Base-by-base conservation (phyloP, 2,113 vertebrate genomes). In the Zosterops borbonicus region DNA sequence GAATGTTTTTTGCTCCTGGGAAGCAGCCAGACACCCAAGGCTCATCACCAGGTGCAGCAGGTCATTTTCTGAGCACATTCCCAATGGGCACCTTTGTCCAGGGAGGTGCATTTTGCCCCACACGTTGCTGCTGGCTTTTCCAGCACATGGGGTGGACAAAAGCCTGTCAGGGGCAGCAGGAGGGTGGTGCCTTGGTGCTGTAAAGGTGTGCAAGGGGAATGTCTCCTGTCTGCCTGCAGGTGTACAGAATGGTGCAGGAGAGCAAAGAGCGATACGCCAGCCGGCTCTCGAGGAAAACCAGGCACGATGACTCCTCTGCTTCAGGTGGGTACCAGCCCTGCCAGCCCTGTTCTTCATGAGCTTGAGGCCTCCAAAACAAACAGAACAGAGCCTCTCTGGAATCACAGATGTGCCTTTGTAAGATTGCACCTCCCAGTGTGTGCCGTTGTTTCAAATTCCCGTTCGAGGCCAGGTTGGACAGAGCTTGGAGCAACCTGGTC, bases 201-300 rank as follows among this genome's bases (percentile, higher is more conserved):
- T 23, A 3, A 10, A 10, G 49, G 41, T 23, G 52, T 19, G 3
- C 31, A 9, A 11, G 35, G 47, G 35, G 6, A 42, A 9, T 12
- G 44, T 56, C 10, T 70, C 31, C 56, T 83, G 22, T 90, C 4
- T 90, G 14, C 33, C 49, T 70, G 42, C 80, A 90, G 88, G 56
- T 37, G 35, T 90, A 90, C 80, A 90, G 55, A 77, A 24, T 2
- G 1, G 1, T 90, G 42, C 82, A 2, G 71, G 88, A 90, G 0
- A 70, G 52, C 71, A 90, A 90, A 3, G 88, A 90, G 56, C 49
- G 56, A 11, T 24, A 44, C 9, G 60, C 5, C 64, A 77, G 22
- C 18, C 88, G 80, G 12, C 2, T 90, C 11, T 4, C 80, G 0
- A 70, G 6, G 8, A 2, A 17, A 6, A 6, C 6, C 19, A 24